phyloP scores from a whole-genome alignment of 1,140 invertebrate genomes.

The Oreohelix idahoensis region DNA sequence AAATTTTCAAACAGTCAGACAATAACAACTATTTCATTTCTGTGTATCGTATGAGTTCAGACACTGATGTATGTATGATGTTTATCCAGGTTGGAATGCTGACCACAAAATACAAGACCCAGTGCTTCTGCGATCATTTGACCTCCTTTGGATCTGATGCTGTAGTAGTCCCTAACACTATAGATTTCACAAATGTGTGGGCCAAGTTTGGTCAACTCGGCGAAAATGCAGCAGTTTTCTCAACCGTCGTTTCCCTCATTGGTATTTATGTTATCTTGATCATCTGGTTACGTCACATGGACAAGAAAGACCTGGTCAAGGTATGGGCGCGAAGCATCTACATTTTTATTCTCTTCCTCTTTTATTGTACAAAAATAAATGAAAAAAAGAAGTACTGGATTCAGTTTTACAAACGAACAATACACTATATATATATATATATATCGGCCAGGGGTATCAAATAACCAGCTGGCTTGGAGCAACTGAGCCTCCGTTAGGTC shows the following conservation, averaged over 20 bases:
- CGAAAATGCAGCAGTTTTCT: conserved; percentile 72
- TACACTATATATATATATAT: too few species aligned
- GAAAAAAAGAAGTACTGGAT: too few species aligned
- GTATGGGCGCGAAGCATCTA: conserved; percentile 46
- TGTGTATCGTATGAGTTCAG: too few species aligned
- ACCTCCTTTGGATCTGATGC: conserved; percentile 77
- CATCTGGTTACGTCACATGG: conserved; percentile 75
- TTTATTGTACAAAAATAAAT: too few species aligned
- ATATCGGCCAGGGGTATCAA: too few species aligned
- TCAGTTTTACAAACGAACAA: too few species aligned
- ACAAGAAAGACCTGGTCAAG: conserved; percentile 73
- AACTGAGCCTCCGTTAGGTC: too few species aligned
- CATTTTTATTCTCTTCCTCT: too few species aligned
- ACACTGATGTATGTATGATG: too few species aligned
- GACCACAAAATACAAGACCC: conserved; percentile 68
- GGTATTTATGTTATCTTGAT: conserved; percentile 73
- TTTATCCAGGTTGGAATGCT: conserved; percentile 68
- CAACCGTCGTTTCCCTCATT: conserved; percentile 74
- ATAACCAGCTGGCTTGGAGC: too few species aligned
- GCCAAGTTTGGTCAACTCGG: conserved; percentile 69
- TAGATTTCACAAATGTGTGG: conserved; percentile 77
- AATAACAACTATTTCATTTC: too few species aligned
- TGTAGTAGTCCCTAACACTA: conserved; percentile 76
- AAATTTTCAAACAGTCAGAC: too few species aligned
- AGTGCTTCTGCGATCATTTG: conserved; percentile 76